A percentile compares a stretch with the other conserved stretches of the same genome.
Conservation (phyloP, 2,888 invertebrate species). For the Cheilosia pagana region DNA sequence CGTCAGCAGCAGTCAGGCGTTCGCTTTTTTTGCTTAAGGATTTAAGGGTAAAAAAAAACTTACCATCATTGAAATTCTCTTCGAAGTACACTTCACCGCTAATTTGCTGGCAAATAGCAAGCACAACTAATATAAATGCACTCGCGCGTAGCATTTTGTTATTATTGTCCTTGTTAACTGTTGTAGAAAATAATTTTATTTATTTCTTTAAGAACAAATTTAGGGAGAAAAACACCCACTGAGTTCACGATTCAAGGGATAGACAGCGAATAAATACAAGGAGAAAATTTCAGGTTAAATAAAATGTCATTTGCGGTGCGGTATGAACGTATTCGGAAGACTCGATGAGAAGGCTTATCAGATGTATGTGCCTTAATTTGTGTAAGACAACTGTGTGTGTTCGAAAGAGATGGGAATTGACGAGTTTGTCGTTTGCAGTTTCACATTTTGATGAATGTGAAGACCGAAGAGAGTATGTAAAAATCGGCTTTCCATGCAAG, state of each 20-base stretch:
- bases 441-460: slow-evolving; percentile 13
- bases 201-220: slow-evolving; percentile 25
- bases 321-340: neutral
- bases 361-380: slow-evolving; percentile 1
- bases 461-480: slow-evolving; percentile 8
- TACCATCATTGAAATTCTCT: slow-evolving; percentile 92
- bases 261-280: slow-evolving; percentile 67
- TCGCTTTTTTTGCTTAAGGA: slow-evolving; percentile 27
- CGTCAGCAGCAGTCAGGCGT: slow-evolving; percentile 28
- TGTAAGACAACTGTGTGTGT: neutral
- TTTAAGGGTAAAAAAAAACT: slow-evolving; percentile 81
- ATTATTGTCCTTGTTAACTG: slow-evolving; percentile 26
- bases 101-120: slow-evolving; percentile 86
- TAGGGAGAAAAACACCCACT: slow-evolving; percentile 30
- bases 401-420: neutral
- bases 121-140: slow-evolving; percentile 85
- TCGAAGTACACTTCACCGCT: slow-evolving; percentile 90
- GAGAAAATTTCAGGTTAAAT: slow-evolving; percentile 65
- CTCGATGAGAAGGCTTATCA: neutral
- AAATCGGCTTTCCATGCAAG: slow-evolving; percentile 25
- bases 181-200: slow-evolving; percentile 24
- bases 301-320: slow-evolving; percentile 61
- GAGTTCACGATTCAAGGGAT: slow-evolving; percentile 66
- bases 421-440: slow-evolving; percentile 1
- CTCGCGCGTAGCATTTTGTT: slow-evolving; percentile 84